These are phyloP conservation scores for Sebastes minor DNA, from an alignment of 2,797 vertebrate species.

Conservation along the genomic window DNA sequence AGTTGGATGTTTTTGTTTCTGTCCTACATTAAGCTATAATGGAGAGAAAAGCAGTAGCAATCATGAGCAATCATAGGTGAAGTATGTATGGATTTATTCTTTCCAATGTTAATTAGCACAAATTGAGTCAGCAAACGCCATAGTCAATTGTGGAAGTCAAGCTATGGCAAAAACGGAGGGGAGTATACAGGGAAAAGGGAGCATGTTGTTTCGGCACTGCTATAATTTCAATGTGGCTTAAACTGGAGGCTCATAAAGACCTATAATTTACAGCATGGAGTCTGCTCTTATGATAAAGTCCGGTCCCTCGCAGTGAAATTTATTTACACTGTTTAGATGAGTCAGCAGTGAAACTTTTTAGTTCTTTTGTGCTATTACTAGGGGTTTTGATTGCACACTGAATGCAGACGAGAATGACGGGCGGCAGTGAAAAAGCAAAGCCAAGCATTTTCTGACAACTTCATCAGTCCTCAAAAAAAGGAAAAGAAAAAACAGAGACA, in stretches of 20 bases:
- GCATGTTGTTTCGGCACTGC: conserved; percentile 1
- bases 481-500: conserved; percentile 35
- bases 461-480: conserved; percentile 46
- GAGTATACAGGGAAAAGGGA: neutral
- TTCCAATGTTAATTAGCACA: conserved; percentile 25
- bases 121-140: conserved; percentile 20
- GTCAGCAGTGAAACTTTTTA: conserved; percentile 49
- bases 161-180: neutral
- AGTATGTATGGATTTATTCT: conserved; percentile 35
- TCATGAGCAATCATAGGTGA: conserved; percentile 23
- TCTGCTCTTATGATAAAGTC: conserved; percentile 35
- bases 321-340: conserved; percentile 51
- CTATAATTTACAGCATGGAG: conserved; percentile 49
- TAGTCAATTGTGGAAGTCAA: conserved; percentile 13
- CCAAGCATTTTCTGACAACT: conserved; percentile 66
- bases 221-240: conserved; percentile 25
- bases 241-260: conserved; percentile 36
- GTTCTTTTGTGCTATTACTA: conserved; percentile 45
- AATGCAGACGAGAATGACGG: conserved; percentile 53
- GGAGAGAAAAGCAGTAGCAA: conserved; percentile 21
- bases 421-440: conserved; percentile 51
- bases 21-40: conserved; percentile 6
- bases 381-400: conserved; percentile 52
- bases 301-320: conserved; percentile 37
- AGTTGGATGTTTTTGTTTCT: conserved; percentile 20